Conservation (phyloP, 2,113 vertebrate species). For the Spea bombifrons region DNA sequence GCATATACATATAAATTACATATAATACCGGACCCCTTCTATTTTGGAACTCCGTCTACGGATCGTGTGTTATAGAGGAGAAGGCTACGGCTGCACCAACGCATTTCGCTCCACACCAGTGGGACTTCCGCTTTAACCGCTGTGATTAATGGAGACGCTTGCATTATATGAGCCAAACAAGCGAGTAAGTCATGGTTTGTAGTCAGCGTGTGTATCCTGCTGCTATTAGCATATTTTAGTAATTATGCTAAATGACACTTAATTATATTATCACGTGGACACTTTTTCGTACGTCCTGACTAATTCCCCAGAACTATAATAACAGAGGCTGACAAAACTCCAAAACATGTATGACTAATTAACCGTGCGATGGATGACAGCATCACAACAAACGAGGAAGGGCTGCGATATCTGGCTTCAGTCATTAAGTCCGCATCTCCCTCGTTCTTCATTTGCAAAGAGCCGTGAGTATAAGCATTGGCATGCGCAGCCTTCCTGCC, state of each 20-base stretch:
- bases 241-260: neutral
- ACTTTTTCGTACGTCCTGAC: neutral
- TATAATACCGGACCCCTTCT: too few relatives aligned
- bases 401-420: slow-evolving; percentile 1
- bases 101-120: too few relatives aligned
- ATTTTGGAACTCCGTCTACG: too few relatives aligned
- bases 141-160: too few relatives aligned
- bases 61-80: too few relatives aligned
- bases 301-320: slow-evolving; percentile 6
- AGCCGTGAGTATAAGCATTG: neutral
- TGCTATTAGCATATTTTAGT: neutral
- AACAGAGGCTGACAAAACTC: neutral
- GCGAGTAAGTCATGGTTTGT: too few relatives aligned
- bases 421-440: neutral
- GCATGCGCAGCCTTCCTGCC: neutral
- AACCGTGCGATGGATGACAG: slow-evolving; percentile 4
- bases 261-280: neutral
- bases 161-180: too few relatives aligned
- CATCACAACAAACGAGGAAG: slow-evolving; percentile 27
- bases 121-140: too few relatives aligned
- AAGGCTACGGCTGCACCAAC: too few relatives aligned
- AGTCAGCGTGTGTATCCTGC: too few relatives aligned
- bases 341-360: slow-evolving; percentile 17
- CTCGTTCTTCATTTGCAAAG: neutral
- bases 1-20: too few relatives aligned